A percentile compares a stretch with the other conserved stretches of the same genome.
phyloP scores from a whole-genome alignment of 2,113 vertebrate genomes.

The Willisornis vidua region DNA sequence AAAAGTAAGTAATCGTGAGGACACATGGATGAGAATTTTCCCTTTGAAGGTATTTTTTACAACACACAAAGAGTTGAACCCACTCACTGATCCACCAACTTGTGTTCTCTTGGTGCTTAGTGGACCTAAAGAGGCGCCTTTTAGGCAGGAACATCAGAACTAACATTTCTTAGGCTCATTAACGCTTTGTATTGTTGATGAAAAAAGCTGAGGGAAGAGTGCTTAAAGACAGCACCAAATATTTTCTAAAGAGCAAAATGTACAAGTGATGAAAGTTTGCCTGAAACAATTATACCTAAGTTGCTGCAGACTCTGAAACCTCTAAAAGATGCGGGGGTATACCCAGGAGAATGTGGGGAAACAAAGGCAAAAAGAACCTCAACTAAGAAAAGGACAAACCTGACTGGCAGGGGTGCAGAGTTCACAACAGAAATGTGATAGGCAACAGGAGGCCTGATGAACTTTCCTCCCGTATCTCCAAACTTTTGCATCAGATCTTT shows the following conservation, averaged over 20 bases:
- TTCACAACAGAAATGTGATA: rapidly evolving
- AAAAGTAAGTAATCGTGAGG: not conserved
- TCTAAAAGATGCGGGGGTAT: not conserved
- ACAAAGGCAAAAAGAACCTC: not conserved
- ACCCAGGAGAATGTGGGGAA: not conserved
- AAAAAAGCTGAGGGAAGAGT: not conserved
- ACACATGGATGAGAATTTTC: not conserved
- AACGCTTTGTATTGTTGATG: not conserved
- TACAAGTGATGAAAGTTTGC: not conserved
- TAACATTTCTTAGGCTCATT: not conserved
- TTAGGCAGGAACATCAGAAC: not conserved
- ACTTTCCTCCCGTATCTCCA: not conserved
- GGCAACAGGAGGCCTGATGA: not conserved
- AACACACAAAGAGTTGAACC: not conserved
- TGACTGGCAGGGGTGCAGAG: not conserved
- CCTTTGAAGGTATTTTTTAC: not conserved
- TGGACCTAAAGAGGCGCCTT: not conserved
- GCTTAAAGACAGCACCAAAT: not conserved
- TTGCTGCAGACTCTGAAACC: not conserved
- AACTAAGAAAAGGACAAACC: not conserved
- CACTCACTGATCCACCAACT: not conserved
- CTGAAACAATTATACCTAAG: not conserved
- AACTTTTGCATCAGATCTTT: not conserved
- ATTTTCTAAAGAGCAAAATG: not conserved
- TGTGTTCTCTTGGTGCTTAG: not conserved